Base-by-base conservation (phyloP, 2,888 invertebrate genomes). In the Pedicia rivosa region DNA sequence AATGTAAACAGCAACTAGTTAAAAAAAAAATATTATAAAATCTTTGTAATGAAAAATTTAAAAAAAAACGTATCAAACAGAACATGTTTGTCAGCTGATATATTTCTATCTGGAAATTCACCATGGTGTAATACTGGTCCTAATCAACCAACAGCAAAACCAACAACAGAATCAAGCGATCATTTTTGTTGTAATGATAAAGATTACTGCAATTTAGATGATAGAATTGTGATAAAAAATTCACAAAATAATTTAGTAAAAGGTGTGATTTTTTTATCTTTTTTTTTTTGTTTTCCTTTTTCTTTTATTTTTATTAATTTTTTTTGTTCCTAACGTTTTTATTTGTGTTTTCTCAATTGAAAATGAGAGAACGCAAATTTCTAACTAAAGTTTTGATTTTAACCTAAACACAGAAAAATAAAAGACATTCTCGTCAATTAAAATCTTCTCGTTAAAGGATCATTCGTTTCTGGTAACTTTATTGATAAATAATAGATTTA, bases 61-160 rank as follows among this genome's bases (percentile, higher is more conserved):
- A 28, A 39, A 32, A n/a, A n/a, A n/a, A 39, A 29, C n/a, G 40
- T 35, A 25, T 31, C 20, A 41, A 16, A 32, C 24, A 25, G 15
- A 34, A 61, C 61, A 48, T 61, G 60, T 45, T 51, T 60, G 37
- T 48, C 57, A 47, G 51, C 51, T 38, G 51, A 59, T 50, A 54
- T 55, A 42, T 54, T 58, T 45, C 59, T 57, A 45, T 59, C 60
- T 30, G 56, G 55, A 44, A 57, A 54, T 43, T 54, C 54, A 42
- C 57, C 59, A 41, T 61, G 61, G 61, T 61, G 60, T 49, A 60
- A 61, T 46, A 56, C 56, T 43, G 38, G 35, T 37, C 56, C 53
- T 30, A 50, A 54, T 39, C 56, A 55, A 27, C 60, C 60, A 37
- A 60, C 61, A 25, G 54, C 56, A 29, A 52, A 58, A 27, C 61